phyloP scores from a whole-genome alignment of 1,140 invertebrate species.

The Zaprionus capensis region DNA sequence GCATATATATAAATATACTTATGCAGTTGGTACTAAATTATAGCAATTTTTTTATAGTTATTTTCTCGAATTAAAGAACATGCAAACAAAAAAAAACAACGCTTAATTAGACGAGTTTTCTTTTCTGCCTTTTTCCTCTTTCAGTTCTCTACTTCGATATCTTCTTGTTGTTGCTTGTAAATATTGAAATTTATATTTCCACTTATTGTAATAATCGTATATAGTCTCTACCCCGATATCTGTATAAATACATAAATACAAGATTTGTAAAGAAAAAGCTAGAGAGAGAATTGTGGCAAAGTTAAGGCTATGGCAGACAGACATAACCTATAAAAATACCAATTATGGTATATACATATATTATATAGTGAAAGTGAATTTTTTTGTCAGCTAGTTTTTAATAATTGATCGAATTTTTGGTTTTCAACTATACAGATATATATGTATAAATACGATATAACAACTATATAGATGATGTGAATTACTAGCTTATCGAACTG shows the following conservation, averaged over 20 bases:
- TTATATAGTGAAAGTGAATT: constrained; percentile 7
- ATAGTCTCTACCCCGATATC: background rate
- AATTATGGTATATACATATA: constrained; percentile 20
- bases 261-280: constrained; percentile 5
- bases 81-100: constrained; percentile 5
- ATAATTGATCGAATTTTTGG: constrained; percentile 24
- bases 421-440: background rate
- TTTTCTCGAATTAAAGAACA: constrained; percentile 8
- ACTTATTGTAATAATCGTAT: constrained; percentile 20
- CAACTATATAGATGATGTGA: constrained; percentile 4
- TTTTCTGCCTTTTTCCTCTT: background rate
- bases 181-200: constrained; percentile 20
- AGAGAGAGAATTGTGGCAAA: constrained; percentile 9
- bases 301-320: background rate
- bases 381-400: constrained; percentile 25
- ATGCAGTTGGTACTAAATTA: constrained; percentile 1
- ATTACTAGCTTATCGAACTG: constrained; percentile 12
- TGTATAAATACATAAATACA: constrained; percentile 3
- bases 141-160: background rate
- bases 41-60: constrained; percentile 1
- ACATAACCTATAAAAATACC: background rate
- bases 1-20: constrained; percentile 5
- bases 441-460: background rate
- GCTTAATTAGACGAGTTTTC: background rate
- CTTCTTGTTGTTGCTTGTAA: constrained; percentile 18